These are phyloP conservation scores for Anadara kagoshimensis DNA, from an alignment of 1,140 invertebrate species.

Conservation along the genomic window DNA sequence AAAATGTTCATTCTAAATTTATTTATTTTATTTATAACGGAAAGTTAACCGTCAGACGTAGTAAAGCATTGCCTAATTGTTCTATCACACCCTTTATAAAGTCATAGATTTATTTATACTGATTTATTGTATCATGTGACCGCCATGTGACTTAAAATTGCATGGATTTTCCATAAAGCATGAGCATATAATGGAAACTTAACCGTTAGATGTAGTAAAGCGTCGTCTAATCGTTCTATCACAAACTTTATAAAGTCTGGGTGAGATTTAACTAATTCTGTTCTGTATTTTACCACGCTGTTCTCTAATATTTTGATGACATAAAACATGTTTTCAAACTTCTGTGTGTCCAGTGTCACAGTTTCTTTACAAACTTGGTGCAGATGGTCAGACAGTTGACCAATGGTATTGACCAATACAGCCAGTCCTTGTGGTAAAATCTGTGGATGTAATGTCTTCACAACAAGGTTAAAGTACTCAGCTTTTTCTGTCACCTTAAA, in stretches of 20 bases:
- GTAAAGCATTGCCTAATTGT: no score
- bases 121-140: no score
- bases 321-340: constrained; percentile 15
- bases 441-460: no score
- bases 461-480: no score
- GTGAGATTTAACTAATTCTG: neutral
- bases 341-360: neutral
- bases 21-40: no score
- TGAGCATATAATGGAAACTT: constrained; percentile 45
- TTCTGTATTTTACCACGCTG: neutral
- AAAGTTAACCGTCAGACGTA: no score
- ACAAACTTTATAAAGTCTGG: constrained; percentile 3
- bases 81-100: no score
- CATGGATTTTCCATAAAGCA: constrained; percentile 42
- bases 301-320: constrained; percentile 14
- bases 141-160: constrained; percentile 16
- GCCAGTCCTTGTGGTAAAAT: no score
- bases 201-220: constrained; percentile 35
- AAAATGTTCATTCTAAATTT: no score
- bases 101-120: no score
- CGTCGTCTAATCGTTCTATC: constrained; percentile 31
- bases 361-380: neutral
- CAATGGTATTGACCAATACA: neutral
- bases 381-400: constrained; percentile 24
- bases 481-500: no score